A percentile compares a stretch with the other conserved stretches of the same genome.
These are phyloP conservation scores for Struthidea cinerea DNA, from an alignment of 2,113 vertebrate genomes.

Conservation along the genomic window DNA sequence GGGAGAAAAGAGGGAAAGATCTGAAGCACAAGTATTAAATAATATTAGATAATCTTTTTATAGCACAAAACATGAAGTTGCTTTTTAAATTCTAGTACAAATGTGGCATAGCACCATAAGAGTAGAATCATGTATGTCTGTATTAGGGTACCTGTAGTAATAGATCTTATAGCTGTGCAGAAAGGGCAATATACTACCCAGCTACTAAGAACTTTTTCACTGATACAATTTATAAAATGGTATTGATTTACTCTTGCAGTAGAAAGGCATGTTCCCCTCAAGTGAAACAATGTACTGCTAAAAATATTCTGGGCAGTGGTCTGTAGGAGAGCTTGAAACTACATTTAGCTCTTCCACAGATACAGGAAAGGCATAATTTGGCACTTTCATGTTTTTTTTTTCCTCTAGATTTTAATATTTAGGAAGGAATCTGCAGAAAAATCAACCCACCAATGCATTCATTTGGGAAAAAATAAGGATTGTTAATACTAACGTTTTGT, in stretches of 20 bases:
- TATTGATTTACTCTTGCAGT: constrained; percentile 32
- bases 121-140: not conserved
- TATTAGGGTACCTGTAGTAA: not conserved
- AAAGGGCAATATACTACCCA: not conserved
- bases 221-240: constrained; percentile 8
- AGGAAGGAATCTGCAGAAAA: not conserved
- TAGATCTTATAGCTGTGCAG: not conserved
- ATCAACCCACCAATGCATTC: not conserved
- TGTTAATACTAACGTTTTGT: not conserved
- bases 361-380: not conserved
- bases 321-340: not conserved
- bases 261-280: not conserved
- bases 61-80: not conserved
- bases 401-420: not conserved
- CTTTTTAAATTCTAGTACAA: not conserved
- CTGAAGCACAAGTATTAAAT: constrained; percentile 7
- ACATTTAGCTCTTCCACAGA: not conserved
- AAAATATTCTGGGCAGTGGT: not conserved
- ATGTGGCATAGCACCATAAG: not conserved
- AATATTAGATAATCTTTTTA: not conserved
- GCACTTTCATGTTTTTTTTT: not conserved
- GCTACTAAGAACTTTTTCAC: constrained; percentile 16
- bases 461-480: not conserved
- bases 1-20: not conserved
- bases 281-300: not conserved